These are phyloP conservation scores for Serranochromis macrocephalus DNA, from an alignment of 2,113 vertebrate species.

Conservation along the genomic window DNA sequence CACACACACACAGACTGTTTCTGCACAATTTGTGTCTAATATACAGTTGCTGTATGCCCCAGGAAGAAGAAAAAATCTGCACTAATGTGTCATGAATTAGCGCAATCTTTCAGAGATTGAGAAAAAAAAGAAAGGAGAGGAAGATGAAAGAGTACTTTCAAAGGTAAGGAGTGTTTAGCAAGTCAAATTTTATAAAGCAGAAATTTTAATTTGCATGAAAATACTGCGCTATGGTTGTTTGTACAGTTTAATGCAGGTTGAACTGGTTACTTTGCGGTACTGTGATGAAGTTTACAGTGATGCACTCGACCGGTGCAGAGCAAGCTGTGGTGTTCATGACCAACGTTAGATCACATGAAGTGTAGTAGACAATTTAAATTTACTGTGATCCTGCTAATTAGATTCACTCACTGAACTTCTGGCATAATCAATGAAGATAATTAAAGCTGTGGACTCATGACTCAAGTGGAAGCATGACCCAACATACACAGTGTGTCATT, in stretches of 20 bases:
- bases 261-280: neutral
- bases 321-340: neutral
- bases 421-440: neutral
- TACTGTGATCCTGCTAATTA: neutral
- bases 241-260: neutral
- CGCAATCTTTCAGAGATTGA: neutral
- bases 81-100: neutral
- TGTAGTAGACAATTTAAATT: neutral
- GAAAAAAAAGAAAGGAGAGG: accelerated
- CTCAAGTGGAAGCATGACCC: neutral
- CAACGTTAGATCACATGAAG: neutral
- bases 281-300: neutral
- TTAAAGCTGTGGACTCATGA: neutral
- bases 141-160: neutral
- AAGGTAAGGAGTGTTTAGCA: neutral
- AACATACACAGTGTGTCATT: neutral
- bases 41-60: neutral
- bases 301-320: neutral
- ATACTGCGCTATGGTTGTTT: neutral
- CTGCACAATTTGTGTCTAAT: neutral
- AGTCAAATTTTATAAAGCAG: neutral
- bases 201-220: neutral
- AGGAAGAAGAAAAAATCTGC: neutral
- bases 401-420: neutral
- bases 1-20: neutral